Evolutionary conservation across 2,888 invertebrate genomes (phyloP).

Genomic region (Tetanocera ferruginea): DNA sequence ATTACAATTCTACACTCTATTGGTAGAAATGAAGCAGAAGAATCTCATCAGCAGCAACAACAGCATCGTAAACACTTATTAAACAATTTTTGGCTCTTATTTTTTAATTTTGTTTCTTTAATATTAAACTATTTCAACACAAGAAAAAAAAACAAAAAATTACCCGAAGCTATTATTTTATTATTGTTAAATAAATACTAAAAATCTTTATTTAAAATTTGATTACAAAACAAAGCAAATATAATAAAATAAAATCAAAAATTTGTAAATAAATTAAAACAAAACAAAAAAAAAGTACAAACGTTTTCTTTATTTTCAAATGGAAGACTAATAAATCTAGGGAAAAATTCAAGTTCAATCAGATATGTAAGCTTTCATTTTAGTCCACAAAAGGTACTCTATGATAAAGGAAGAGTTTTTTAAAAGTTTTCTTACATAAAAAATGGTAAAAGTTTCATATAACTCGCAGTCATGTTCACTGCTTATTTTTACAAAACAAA

Average conservation of each 20-base stretch:
- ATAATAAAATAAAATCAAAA: slow-evolving; percentile 24
- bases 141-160: too few relatives aligned
- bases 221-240: slow-evolving; percentile 28
- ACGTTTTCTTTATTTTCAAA: background rate
- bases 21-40: slow-evolving; percentile 32
- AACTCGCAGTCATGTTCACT: too few relatives aligned
- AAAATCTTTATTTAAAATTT: slow-evolving; percentile 33
- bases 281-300: background rate
- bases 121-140: background rate
- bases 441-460: too few relatives aligned
- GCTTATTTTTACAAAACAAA: too few relatives aligned
- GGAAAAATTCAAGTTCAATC: too few relatives aligned
- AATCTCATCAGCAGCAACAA: background rate
- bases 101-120: slow-evolving; percentile 21
- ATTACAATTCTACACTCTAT: background rate
- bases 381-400: too few relatives aligned
- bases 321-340: background rate
- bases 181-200: slow-evolving; percentile 37
- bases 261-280: slow-evolving; percentile 35
- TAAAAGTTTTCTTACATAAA: too few relatives aligned
- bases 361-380: too few relatives aligned
- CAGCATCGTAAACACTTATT: slow-evolving; percentile 31
- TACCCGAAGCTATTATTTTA: slow-evolving; percentile 29
- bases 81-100: slow-evolving; percentile 39
- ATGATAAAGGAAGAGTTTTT: too few relatives aligned